Evolutionary conservation across 2,888 invertebrate species (phyloP), one percentile per base, ranked within the genome.

Genomic region (Zygothrica quintamaculata): DNA sequence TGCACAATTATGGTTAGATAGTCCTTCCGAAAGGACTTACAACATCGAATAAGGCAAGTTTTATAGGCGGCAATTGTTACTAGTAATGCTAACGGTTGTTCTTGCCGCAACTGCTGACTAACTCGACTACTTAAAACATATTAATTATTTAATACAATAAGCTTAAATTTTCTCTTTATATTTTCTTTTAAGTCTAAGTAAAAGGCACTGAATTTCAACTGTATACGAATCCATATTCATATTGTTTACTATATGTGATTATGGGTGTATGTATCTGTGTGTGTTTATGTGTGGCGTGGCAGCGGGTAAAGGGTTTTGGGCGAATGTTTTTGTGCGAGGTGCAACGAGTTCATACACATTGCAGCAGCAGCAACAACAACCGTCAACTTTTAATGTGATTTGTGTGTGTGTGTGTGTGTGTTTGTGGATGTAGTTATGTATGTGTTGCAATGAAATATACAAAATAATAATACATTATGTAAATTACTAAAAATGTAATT

Each of bases 391-490:
- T 47, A 50, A 33, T 67, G 33, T 42, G 72, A 65, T 52, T 46
- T 71, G 48, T 70, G 52, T 74, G 55, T 58, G 18, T 52, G 15
- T 58, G 8, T 37, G 15, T 36, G 44, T 59, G 25, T 44, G 31
- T 61, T 26, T 50, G 18, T 47, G 36, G 56, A 12, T 58, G 40
- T 40, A 6, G 55, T 12, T 26, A 29, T 57, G 31, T 46, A 5
- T 48, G 26, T 59, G 26, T 58, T 71, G 59, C 68, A 73, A 68
- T 72, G 74, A 73, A 71, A 68, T 73, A 72, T 72, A 72, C 72
- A 72, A 72, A 79, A 79, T 80, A 79, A 80, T 80, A 79, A 84
- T 82, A 82, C 84, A 79, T 82, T 61, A 82, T 72, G 72, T 79
- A 74, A 22, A 82, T 82, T 82, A 79, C 84, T 82, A 79, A 77